These are phyloP conservation scores for Taxidea taxus DNA, from an alignment of 2,113 vertebrate species.

Conservation along the genomic window DNA sequence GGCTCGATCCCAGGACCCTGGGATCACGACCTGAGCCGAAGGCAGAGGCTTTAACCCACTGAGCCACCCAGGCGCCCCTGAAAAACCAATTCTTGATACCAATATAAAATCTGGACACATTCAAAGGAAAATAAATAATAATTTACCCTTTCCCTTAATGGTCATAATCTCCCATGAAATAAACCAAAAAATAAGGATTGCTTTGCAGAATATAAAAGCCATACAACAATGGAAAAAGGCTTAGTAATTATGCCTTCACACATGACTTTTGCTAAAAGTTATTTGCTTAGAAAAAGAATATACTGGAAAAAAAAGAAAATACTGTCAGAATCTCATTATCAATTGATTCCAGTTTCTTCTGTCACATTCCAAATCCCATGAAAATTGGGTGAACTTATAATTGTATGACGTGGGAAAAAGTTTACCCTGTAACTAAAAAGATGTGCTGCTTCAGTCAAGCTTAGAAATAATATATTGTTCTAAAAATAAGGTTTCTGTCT, in stretches of 20 bases:
- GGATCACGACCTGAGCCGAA: too few species aligned
- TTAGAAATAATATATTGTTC: constrained; percentile 69
- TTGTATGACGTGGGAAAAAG: constrained; percentile 47
- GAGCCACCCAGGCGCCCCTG: too few species aligned
- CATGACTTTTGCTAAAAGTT: constrained; percentile 54
- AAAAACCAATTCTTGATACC: background rate
- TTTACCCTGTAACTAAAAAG: constrained; percentile 57
- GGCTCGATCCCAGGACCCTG: too few species aligned
- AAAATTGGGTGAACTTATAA: constrained; percentile 54
- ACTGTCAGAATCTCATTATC: constrained; percentile 50
- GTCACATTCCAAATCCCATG: constrained; percentile 55
- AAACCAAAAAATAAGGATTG: constrained; percentile 45
- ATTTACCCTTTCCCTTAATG: background rate
- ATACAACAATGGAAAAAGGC: constrained; percentile 43
- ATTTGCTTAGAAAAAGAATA: constrained; percentile 61
- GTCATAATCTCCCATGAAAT: constrained; percentile 15
- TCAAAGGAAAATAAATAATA: constrained; percentile 46
- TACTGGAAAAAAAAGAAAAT: constrained; percentile 69
- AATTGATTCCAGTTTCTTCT: constrained; percentile 60
- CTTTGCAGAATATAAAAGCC: constrained; percentile 49
- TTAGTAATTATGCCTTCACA: background rate
- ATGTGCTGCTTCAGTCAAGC: constrained; percentile 42
- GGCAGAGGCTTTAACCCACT: too few species aligned
- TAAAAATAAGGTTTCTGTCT: constrained; percentile 77
- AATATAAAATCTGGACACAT: constrained; percentile 13